Evolutionary conservation across 2,797 vertebrate species (phyloP).

Genomic region (Karalla daura): DNA sequence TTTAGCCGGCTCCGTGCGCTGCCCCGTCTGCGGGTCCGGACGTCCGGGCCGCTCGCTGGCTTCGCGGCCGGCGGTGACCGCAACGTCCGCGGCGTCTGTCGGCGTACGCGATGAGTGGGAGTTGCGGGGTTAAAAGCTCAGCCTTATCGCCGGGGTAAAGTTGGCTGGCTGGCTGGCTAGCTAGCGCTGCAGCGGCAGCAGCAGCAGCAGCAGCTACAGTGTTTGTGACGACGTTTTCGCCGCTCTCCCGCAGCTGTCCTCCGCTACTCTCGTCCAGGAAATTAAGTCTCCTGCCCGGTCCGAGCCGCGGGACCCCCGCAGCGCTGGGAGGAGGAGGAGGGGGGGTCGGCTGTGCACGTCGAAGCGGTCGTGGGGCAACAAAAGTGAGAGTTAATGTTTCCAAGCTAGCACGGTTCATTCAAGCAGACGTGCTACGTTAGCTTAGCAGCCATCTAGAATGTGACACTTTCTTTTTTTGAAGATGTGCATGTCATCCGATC

Average conservation of each 20-base stretch:
- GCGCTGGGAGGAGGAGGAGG: too few relatives aligned
- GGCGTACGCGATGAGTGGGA: too few relatives aligned
- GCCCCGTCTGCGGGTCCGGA: too few relatives aligned
- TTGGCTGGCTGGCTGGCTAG: slow-evolving; percentile 50
- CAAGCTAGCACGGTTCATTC: slow-evolving; percentile 58
- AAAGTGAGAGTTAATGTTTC: slow-evolving; percentile 25
- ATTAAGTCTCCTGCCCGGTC: too few relatives aligned
- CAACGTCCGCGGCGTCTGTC: too few relatives aligned
- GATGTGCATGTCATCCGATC: background rate
- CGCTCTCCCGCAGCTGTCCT: background rate
- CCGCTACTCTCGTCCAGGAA: background rate
- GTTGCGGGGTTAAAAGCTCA: too few relatives aligned
- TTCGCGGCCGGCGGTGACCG: background rate
- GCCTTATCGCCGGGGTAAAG: slow-evolving; percentile 3
- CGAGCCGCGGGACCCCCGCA: too few relatives aligned
- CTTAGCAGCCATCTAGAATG: slow-evolving; percentile 23
- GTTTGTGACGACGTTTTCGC: slow-evolving; percentile 74
- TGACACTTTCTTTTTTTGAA: background rate
- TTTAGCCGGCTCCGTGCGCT: slow-evolving; percentile 50
- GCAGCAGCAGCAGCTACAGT: slow-evolving; percentile 58
- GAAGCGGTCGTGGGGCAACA: background rate
- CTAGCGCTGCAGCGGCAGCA: slow-evolving; percentile 51
- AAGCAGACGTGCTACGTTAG: slow-evolving; percentile 52
- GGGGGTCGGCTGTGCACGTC: background rate
- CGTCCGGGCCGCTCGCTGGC: too few relatives aligned